These are phyloP conservation scores for Virgularia gustaviana DNA, from an alignment of 92 coral and sea anemone genomes.

Conservation along the genomic window DNA sequence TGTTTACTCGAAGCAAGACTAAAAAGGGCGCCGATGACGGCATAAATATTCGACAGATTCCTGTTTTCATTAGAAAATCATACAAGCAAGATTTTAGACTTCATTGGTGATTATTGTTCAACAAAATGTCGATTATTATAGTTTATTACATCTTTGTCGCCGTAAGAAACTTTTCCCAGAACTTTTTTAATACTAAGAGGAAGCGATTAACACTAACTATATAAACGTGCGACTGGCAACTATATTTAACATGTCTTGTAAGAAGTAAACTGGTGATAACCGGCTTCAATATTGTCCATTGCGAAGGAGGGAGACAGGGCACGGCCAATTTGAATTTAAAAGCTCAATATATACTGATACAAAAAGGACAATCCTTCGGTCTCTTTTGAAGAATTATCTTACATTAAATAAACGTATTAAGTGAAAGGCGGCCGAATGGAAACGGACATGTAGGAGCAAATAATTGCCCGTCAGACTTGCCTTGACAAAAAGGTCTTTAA, in stretches of 20 bases:
- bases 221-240: too few species aligned
- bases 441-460: constrained; percentile 31
- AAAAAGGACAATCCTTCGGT: constrained; percentile 31
- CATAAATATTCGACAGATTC: constrained; percentile 30
- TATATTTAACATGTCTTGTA: too few species aligned
- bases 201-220: too few species aligned
- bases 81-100: constrained; percentile 36
- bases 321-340: constrained; percentile 2
- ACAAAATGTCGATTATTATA: constrained; percentile 43
- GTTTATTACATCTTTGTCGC: constrained; percentile 33
- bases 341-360: constrained; percentile 22
- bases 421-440: constrained; percentile 36
- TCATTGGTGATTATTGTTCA: constrained; percentile 42
- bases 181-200: too few species aligned
- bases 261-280: neutral
- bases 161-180: constrained; percentile 2
- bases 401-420: constrained; percentile 43
- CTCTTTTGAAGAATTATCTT: constrained; percentile 41
- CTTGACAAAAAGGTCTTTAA: constrained; percentile 31
- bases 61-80: constrained; percentile 41
- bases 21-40: constrained; percentile 37
- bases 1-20: constrained; percentile 41
- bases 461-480: constrained; percentile 32
- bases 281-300: neutral
- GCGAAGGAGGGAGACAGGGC: too few species aligned